Evolutionary conservation across 1,140 invertebrate genomes (phyloP).

Genomic region (Meloidogyne chitwoodi): DNA sequence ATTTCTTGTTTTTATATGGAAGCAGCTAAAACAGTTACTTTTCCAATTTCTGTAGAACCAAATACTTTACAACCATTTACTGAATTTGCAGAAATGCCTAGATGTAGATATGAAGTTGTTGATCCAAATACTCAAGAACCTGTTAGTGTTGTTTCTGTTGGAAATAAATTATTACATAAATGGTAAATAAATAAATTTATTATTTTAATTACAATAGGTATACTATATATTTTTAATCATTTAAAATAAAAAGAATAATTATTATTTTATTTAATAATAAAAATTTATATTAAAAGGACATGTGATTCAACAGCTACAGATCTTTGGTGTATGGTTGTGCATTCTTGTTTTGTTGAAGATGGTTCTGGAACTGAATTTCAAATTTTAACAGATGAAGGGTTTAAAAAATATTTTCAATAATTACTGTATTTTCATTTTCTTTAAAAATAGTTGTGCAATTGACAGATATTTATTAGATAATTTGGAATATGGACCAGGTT

Average conservation of each 20-base stretch:
- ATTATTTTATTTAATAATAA: too few species aligned
- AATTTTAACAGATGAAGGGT: constrained; percentile 53
- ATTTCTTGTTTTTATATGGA: constrained; percentile 30
- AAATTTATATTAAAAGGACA: constrained; percentile 9
- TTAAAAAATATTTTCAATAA: background rate
- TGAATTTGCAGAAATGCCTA: constrained; percentile 56
- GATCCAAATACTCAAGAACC: constrained; percentile 46
- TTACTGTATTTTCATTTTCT: constrained; percentile 24
- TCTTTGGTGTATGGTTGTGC: constrained; percentile 57
- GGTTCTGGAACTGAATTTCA: constrained; percentile 53
- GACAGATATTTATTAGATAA: constrained; percentile 55
- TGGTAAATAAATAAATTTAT: constrained; percentile 35
- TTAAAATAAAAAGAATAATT: too few species aligned
- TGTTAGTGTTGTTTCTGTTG: constrained; percentile 52
- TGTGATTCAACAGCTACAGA: constrained; percentile 54
- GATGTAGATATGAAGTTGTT: constrained; percentile 53
- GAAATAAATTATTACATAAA: constrained; percentile 50
- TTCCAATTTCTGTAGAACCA: constrained; percentile 48
- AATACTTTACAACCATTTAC: constrained; percentile 51
- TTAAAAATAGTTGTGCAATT: constrained; percentile 41
- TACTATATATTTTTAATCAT: too few species aligned
- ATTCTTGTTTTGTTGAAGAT: constrained; percentile 48
- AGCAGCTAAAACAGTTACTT: constrained; percentile 57
- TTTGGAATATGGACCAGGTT: constrained; percentile 49
- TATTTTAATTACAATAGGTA: too few species aligned